phyloP scores from a whole-genome alignment of 2,113 vertebrate species.

The Platanista minor region DNA sequence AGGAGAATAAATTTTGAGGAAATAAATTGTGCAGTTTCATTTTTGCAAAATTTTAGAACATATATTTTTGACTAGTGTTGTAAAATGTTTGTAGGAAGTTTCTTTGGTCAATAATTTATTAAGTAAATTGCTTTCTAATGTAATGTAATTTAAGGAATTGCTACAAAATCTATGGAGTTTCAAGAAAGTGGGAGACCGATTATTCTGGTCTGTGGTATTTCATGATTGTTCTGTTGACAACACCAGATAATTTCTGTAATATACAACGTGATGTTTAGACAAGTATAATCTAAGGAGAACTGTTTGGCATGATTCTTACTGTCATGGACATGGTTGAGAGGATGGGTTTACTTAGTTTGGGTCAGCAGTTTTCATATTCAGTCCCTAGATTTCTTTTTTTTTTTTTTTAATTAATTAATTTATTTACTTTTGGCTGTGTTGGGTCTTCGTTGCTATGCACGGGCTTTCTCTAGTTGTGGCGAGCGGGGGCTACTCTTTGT shows the following conservation, averaged over 20 bases:
- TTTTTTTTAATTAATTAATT: neutral
- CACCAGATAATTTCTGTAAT: neutral
- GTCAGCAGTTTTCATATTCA: constrained; percentile 1
- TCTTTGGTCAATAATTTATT: neutral
- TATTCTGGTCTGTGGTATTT: constrained; percentile 8
- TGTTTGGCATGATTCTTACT: neutral
- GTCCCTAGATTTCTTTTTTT: neutral
- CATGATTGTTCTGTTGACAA: neutral
- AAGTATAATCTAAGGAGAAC: neutral
- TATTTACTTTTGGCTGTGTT: too few species aligned
- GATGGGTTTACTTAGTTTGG: neutral
- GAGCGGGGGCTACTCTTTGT: too few species aligned
- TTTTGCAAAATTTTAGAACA: neutral
- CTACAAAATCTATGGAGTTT: neutral
- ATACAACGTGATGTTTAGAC: neutral
- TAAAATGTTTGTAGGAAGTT: neutral
- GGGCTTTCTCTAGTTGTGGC: too few species aligned
- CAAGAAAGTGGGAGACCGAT: neutral
- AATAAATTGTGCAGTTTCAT: neutral
- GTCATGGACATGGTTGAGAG: neutral
- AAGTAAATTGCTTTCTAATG: neutral
- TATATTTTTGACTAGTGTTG: neutral
- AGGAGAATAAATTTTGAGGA: neutral
- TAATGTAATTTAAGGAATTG: constrained; percentile 10
- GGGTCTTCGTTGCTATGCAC: too few species aligned